phyloP scores from a whole-genome alignment of 1,140 invertebrate genomes.

The Anastrepha ludens region DNA sequence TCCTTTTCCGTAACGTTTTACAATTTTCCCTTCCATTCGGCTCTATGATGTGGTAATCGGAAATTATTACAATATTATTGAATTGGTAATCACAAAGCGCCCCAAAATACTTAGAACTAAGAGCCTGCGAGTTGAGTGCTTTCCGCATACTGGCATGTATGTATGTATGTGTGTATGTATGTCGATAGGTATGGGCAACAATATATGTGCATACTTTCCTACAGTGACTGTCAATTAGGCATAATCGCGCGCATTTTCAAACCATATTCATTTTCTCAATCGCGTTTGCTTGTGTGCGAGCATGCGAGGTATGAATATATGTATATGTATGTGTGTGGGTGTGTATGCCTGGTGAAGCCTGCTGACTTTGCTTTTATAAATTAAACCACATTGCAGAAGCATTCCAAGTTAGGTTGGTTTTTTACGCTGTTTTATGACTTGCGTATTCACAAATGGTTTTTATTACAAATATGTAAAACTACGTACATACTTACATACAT shows the following conservation, averaged over 20 bases:
- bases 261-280: neutral
- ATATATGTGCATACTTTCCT: neutral
- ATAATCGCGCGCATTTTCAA: neutral
- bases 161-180: too few species aligned
- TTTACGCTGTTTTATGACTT: neutral
- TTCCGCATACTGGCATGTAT: neutral
- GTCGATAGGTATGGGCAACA: neutral
- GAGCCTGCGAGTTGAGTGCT: neutral
- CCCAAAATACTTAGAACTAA: neutral
- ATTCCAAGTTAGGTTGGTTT: neutral
- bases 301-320: neutral
- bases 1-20: constrained; percentile 8
- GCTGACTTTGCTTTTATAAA: neutral
- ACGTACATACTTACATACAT: neutral
- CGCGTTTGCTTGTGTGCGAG: neutral
- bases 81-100: constrained; percentile 31
- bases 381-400: neutral
- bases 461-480: neutral
- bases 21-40: constrained; percentile 11
- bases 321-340: neutral
- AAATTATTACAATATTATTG: constrained; percentile 43
- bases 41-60: constrained; percentile 21
- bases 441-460: neutral
- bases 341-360: neutral
- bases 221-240: constrained; percentile 23